These are phyloP conservation scores for Euzophera pinguis DNA, from an alignment of 2,888 invertebrate genomes.

Conservation along the genomic window DNA sequence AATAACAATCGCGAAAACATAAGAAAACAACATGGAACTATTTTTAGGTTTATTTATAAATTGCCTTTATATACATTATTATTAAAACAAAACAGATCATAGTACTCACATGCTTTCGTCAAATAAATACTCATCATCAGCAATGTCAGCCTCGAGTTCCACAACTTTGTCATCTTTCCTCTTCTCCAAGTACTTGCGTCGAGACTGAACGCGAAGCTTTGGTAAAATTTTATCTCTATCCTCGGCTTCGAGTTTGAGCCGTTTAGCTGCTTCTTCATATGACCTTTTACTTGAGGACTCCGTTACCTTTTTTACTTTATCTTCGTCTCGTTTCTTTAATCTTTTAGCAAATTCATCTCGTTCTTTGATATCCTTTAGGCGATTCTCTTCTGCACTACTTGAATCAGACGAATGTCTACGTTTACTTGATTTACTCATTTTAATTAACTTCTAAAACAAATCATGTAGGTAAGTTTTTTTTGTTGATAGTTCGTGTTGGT, in stretches of 20 bases:
- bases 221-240: constrained; percentile 93
- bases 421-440: constrained; percentile 60
- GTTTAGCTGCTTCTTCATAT: constrained; percentile 93
- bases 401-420: constrained; percentile 78
- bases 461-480: neutral
- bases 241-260: constrained; percentile 92
- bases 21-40: too few relatives aligned
- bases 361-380: constrained; percentile 92
- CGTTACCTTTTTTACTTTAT: constrained; percentile 89
- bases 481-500: too few relatives aligned
- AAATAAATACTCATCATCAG: constrained; percentile 97
- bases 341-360: constrained; percentile 96
- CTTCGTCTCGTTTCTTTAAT: constrained; percentile 93
- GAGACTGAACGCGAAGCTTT: constrained; percentile 92
- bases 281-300: constrained; percentile 84
- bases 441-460: neutral
- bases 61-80: too few relatives aligned
- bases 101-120: constrained; percentile 90
- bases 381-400: constrained; percentile 88
- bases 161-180: constrained; percentile 97
- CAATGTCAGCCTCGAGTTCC: constrained; percentile 96
- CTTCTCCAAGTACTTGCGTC: constrained; percentile 96
- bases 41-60: too few relatives aligned
- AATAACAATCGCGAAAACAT: too few relatives aligned
- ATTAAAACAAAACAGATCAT: too few relatives aligned